Evolutionary conservation across 2,888 invertebrate genomes (phyloP).

Genomic region (Drosophila neonasuta): DNA sequence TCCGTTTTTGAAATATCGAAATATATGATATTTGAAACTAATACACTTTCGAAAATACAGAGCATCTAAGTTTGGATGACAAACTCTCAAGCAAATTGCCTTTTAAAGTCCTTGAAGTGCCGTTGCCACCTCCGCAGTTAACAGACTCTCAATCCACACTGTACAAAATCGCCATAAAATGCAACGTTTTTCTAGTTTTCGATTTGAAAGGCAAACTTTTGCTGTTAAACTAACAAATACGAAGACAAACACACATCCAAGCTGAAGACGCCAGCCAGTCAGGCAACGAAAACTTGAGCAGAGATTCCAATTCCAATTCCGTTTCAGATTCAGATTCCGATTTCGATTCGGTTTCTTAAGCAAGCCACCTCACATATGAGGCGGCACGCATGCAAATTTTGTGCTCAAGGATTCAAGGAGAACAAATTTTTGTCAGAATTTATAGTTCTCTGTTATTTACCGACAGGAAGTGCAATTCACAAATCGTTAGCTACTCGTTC

Average conservation of each 20-base stretch:
- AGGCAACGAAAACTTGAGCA: slow-evolving; percentile 36
- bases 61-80: slow-evolving; percentile 19
- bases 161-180: slow-evolving; percentile 51
- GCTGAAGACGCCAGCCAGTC: slow-evolving; percentile 53
- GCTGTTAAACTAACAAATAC: slow-evolving; percentile 77
- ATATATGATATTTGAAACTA: no score
- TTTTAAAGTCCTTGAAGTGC: slow-evolving; percentile 71
- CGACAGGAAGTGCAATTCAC: slow-evolving; percentile 79
- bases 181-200: slow-evolving; percentile 73
- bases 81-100: slow-evolving; percentile 60
- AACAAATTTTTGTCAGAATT: slow-evolving; percentile 65
- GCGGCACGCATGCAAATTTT: slow-evolving; percentile 69
- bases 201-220: slow-evolving; percentile 79
- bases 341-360: slow-evolving; percentile 19
- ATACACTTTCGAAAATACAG: slow-evolving; percentile 1
- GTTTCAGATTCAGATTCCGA: slow-evolving; percentile 37
- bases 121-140: slow-evolving; percentile 45
- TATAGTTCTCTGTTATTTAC: slow-evolving; percentile 76
- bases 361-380: slow-evolving; percentile 29
- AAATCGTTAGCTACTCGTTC: slow-evolving; percentile 73
- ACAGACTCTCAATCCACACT: slow-evolving; percentile 7
- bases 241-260: slow-evolving; percentile 35
- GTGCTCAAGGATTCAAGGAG: slow-evolving; percentile 54
- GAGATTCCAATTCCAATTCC: slow-evolving; percentile 27
- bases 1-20: no score